Base-by-base conservation (phyloP, 1,140 invertebrate genomes). In the Aphelinus certus region DNA sequence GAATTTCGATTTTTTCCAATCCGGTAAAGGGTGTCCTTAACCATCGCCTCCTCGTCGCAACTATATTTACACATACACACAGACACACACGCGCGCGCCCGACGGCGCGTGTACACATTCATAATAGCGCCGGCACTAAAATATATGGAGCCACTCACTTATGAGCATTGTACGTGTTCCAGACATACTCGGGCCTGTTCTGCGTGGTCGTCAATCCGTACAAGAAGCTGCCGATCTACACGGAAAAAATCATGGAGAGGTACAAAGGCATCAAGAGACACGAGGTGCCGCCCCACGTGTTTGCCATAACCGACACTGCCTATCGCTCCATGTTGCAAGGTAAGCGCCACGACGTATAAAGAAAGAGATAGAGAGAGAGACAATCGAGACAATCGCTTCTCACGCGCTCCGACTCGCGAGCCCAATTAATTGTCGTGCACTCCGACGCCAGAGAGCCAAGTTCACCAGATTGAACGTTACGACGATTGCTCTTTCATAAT, bases 231-330 rank as follows among this genome's bases (percentile, higher is more conserved):
- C 97, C 98, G 72, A 99, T 99, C 88, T 99, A 99, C 91, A 98
- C 97, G 82, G 97, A 98, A 88, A 97, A 97, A 89, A 96, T 99
- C 76, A 98, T 99, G 92, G 98, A 99, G 86, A 91, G 97, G 87
- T 99, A 99, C 90, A 99, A 99, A 92, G 98, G 98, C 75, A 99
- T 99, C 88, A 99, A 99, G 89, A 89, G 98, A 81, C 97, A 99
- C 90, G 98, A 99, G 90, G 96, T 99, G 68, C 98, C 98, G 71
- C 98, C 98, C 46, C 98, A 99, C 88, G 97, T 99, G 60, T 99
- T 98, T 89, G 98, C 98, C 83, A 99, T 99, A 87, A 98, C 98
- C 77, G 98, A 99, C 88, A 96, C 94, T 71, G 98, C 98, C 57
- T 99, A 99, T 89, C 92, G 96, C 84, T 97, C 95, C 61, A 99